Base-by-base conservation (phyloP, 2,113 vertebrate genomes). In the Petrocephalus zakoni region DNA sequence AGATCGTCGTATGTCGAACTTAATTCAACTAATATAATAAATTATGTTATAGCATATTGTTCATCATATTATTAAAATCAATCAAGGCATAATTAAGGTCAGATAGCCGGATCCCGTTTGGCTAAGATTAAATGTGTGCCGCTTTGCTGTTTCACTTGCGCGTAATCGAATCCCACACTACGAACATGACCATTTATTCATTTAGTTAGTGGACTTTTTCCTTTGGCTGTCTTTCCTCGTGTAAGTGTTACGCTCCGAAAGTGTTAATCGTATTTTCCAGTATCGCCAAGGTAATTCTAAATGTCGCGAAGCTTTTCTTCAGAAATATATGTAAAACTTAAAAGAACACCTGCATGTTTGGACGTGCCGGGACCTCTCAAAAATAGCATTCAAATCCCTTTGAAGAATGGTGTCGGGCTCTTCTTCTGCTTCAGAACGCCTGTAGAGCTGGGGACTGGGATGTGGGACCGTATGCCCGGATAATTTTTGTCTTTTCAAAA, bases 321-420 rank as follows among this genome's bases (percentile, higher is more conserved):
- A 34, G 85, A 87, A 87, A 89, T 81, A 87, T 81, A 56, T 78
- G 34, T 78, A 15, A 29, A 61, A 82, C 88, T 81, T 89, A 49
- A 87, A 86, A 89, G 84, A 85, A 8, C n/a, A 22, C 37, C 37
- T 37, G 64, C 88, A 49, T 64, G 88, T 89, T 64, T 49, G 29
- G 52, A 89, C 88, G 58, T 89, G 88, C 64, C 52, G 88, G 34
- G 84, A 75, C 42, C 88, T 75, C 49, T 89, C 56, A 85, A 85
- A 29, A 37, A 49, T 55, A 78, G 88, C 88, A 10, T 72, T 29
- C 83, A 72, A 89, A 75, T 89, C 88, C 84, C 47, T 22, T 72
- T 55, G 47, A 87, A 49, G 17, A 42, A 55, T 51, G 4, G 10
- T 15, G 56, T 55, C 15, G 37, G 42, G 86, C 61, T 52, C 49